phyloP scores from a whole-genome alignment of 2,888 invertebrate genomes.

The Idaea biselata region DNA sequence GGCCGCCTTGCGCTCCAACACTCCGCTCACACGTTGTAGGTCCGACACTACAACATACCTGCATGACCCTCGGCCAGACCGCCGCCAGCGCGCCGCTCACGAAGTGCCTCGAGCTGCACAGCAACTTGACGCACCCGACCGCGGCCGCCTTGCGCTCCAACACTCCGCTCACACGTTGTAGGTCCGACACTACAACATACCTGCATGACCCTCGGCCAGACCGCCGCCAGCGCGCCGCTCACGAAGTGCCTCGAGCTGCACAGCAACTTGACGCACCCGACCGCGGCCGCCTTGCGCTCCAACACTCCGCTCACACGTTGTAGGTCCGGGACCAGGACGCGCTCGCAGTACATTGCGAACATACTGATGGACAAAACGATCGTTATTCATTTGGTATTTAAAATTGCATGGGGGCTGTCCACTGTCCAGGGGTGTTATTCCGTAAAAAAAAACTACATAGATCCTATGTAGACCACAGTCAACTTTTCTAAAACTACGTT shows the following conservation, averaged over 20 bases:
- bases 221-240: conserved; percentile 76
- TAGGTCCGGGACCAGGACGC: conserved; percentile 91
- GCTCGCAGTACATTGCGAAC: conserved; percentile 97
- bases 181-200: too few relatives aligned
- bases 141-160: too few relatives aligned
- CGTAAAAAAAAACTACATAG: too few relatives aligned
- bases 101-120: conserved; percentile 88
- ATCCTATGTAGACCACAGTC: too few relatives aligned
- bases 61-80: conserved; percentile 82
- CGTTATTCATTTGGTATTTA: neutral
- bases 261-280: conserved; percentile 92
- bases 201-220: conserved; percentile 82
- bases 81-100: conserved; percentile 78
- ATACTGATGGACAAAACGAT: conserved; percentile 79
- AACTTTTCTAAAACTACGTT: too few relatives aligned
- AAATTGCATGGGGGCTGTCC: too few relatives aligned
- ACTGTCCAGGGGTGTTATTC: too few relatives aligned
- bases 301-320: conserved; percentile 90
- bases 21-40: too few relatives aligned
- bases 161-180: too few relatives aligned
- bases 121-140: conserved; percentile 91
- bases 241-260: conserved; percentile 87
- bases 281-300: conserved; percentile 94
- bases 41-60: too few relatives aligned
- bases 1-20: too few relatives aligned